phyloP scores from a whole-genome alignment of 2,797 vertebrate genomes.

The Sebastes melanostomus region DNA sequence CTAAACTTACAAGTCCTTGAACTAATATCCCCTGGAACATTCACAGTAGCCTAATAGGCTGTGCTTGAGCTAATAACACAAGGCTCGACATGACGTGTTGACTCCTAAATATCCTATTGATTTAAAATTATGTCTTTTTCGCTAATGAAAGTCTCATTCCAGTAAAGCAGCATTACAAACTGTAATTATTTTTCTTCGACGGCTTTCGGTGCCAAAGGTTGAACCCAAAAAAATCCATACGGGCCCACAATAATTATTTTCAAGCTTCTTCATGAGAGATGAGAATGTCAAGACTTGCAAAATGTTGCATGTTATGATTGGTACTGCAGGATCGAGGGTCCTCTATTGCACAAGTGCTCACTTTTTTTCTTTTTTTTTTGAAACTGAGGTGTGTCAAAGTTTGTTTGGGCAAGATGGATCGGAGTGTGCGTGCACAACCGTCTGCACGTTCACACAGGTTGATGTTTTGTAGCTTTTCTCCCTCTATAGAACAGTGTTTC shows the following conservation, averaged over 20 bases:
- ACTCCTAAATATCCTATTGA: conserved; percentile 9
- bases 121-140: neutral
- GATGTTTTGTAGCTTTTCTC: conserved; percentile 21
- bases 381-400: conserved; percentile 13
- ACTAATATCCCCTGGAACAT: neutral
- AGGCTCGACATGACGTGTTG: neutral
- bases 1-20: conserved; percentile 11
- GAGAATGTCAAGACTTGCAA: conserved; percentile 24
- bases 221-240: conserved; percentile 29
- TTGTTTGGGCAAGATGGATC: conserved; percentile 27
- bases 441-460: conserved; percentile 20
- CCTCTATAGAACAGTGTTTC: neutral
- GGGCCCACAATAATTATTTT: neutral
- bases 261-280: conserved; percentile 8
- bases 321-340: neutral
- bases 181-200: conserved; percentile 12
- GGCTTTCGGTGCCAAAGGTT: conserved; percentile 1
- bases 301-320: conserved; percentile 24
- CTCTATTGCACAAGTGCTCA: conserved; percentile 17
- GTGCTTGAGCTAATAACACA: conserved; percentile 5
- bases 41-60: neutral
- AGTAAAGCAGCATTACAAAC: conserved; percentile 1
- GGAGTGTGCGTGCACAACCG: neutral
- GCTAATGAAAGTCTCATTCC: neutral
- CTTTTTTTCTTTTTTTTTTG: neutral